Percentiles rank a stretch among this genome's conserved stretches.
phyloP scores from a whole-genome alignment of 1,140 invertebrate species.

The Trichonephila clavata region DNA sequence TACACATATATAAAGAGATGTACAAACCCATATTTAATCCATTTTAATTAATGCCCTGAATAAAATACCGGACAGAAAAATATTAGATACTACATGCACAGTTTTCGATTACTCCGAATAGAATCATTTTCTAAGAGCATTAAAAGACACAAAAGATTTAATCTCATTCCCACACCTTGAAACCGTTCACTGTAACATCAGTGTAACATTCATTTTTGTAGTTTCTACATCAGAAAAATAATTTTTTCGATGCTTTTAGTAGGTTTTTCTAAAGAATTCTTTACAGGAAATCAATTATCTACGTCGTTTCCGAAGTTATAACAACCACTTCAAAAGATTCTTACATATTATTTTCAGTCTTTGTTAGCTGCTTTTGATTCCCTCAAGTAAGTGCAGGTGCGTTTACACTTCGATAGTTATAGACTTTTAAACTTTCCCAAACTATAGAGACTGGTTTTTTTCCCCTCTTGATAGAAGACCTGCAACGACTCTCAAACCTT shows the following conservation, averaged over 20 bases:
- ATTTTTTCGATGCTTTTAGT: background rate
- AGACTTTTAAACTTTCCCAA: background rate
- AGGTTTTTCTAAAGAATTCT: background rate
- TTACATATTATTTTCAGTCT: background rate
- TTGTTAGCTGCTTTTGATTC: conserved; percentile 28
- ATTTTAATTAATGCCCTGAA: too few species aligned
- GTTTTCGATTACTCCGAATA: too few species aligned
- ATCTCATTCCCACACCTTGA: background rate
- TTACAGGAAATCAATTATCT: background rate
- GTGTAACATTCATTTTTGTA: background rate
- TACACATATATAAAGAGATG: too few species aligned
- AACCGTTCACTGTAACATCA: background rate
- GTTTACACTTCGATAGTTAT: background rate
- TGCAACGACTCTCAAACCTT: background rate
- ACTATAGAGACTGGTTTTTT: background rate
- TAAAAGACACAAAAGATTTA: background rate
- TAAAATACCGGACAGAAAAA: too few species aligned
- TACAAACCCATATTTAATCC: too few species aligned
- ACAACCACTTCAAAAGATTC: conserved; percentile 14
- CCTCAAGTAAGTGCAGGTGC: background rate
- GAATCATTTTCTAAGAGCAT: background rate
- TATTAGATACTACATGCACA: too few species aligned
- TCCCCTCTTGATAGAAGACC: background rate
- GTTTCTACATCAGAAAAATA: background rate
- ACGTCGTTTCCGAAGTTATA: background rate